Percentiles rank a stretch among this genome's conserved stretches.
Conservation (phyloP, 2,113 vertebrate genomes). For the Oryzias curvinotus region DNA sequence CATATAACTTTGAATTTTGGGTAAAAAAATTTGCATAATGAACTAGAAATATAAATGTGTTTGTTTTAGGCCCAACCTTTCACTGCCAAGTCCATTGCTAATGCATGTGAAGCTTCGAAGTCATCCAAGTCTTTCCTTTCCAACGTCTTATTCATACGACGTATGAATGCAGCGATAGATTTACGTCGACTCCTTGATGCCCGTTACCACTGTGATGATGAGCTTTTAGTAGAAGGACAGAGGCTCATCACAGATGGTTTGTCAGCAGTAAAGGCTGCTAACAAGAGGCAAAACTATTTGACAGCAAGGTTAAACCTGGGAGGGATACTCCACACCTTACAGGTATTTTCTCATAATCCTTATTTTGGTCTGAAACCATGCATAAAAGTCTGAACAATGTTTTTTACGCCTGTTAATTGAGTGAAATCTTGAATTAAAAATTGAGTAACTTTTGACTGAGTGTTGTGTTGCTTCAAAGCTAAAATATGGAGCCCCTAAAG, state of each 20-base stretch:
- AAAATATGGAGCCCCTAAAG: too few relatives aligned
- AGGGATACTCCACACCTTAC: slow-evolving; percentile 59
- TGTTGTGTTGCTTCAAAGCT: too few relatives aligned
- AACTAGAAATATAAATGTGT: too few relatives aligned
- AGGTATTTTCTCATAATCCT: slow-evolving; percentile 38
- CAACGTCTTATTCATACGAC: background rate
- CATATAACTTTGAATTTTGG: too few relatives aligned
- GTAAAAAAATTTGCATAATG: too few relatives aligned
- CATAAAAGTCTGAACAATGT: too few relatives aligned
- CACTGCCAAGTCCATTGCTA: slow-evolving; percentile 20
- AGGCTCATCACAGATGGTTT: slow-evolving; percentile 55
- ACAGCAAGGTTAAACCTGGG: slow-evolving; percentile 56
- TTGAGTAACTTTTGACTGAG: too few relatives aligned
- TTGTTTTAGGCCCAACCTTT: background rate
- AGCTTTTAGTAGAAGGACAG: slow-evolving; percentile 50
- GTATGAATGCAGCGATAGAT: slow-evolving; percentile 40
- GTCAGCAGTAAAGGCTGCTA: slow-evolving; percentile 37
- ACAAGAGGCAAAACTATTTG: slow-evolving; percentile 35
- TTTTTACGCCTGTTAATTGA: too few relatives aligned
- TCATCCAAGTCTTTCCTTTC: slow-evolving; percentile 38
- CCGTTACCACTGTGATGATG: slow-evolving; percentile 67
- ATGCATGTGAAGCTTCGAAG: slow-evolving; percentile 26
- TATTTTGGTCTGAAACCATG: too few relatives aligned
- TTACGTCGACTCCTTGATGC: slow-evolving; percentile 5
- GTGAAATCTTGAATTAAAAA: too few relatives aligned